Percentiles rank a stretch among this genome's conserved stretches.
These are phyloP conservation scores for Malacoctenus gilli DNA, from an alignment of 2,797 vertebrate species.

Conservation along the genomic window DNA sequence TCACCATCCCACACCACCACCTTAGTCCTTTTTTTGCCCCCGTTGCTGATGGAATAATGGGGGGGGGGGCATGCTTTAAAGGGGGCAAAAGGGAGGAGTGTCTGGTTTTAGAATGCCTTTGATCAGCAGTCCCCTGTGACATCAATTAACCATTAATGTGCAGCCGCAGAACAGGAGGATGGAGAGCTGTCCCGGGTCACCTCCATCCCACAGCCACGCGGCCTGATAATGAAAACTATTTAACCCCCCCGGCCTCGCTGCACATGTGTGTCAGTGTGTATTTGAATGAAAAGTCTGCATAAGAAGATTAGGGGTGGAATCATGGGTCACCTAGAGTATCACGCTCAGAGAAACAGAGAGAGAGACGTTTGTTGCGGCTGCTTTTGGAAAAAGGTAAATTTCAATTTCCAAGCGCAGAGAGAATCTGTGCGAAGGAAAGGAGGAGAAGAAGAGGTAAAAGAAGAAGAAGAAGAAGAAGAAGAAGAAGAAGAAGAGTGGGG, in stretches of 20 bases:
- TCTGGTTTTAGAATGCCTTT: conserved; percentile 65
- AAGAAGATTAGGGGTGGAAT: conserved; percentile 27
- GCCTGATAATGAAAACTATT: conserved; percentile 59
- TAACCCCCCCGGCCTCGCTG: conserved; percentile 44
- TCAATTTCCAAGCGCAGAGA: background rate
- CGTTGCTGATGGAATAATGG: conserved; percentile 67
- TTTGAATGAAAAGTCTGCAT: conserved; percentile 21
- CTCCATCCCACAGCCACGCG: conserved; percentile 51
- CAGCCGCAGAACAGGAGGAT: conserved; percentile 57
- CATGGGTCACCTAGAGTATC: conserved; percentile 9
- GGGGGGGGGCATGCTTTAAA: conserved; percentile 37
- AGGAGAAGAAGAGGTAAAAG: background rate
- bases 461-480: background rate
- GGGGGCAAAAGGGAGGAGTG: conserved; percentile 46
- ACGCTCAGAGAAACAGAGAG: conserved; percentile 13
- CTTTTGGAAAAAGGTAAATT: conserved; percentile 23
- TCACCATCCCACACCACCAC: background rate
- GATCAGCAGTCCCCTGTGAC: conserved; percentile 76
- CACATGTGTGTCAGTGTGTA: conserved; percentile 8
- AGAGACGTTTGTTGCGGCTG: conserved; percentile 17
- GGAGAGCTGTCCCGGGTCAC: conserved; percentile 65
- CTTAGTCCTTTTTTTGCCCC: conserved; percentile 40
- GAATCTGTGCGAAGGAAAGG: background rate
- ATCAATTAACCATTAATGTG: conserved; percentile 79
- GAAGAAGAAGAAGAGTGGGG: background rate